Conservation (phyloP, 2,888 invertebrate genomes). For the Pachydiplax longipennis region DNA sequence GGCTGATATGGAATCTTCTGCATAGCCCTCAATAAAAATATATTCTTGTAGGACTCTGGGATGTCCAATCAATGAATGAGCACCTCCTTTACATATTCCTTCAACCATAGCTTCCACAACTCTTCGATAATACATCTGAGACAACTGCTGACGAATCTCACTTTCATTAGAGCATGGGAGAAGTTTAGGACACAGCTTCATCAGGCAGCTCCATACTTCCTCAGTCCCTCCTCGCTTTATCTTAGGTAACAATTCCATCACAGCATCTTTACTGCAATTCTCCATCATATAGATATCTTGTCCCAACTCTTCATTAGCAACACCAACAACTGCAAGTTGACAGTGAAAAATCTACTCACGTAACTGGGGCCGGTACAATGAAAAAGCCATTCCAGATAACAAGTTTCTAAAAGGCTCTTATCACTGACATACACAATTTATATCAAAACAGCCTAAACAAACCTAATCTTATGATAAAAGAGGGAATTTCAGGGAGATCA, state of each 20-base stretch:
- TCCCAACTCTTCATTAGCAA: neutral
- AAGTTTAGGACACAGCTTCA: neutral
- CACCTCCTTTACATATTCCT: constrained; percentile 1
- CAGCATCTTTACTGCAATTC: neutral
- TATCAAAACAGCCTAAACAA: neutral
- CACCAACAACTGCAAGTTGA: constrained; percentile 45
- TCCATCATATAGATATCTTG: constrained; percentile 2
- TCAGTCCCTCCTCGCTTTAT: constrained; percentile 5
- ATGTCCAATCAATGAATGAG: neutral
- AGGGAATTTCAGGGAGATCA: neutral
- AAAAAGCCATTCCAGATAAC: constrained; percentile 23
- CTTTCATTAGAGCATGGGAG: constrained; percentile 8
- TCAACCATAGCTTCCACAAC: constrained; percentile 21
- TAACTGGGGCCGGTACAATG: constrained; percentile 9
- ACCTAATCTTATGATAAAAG: neutral
- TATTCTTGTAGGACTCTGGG: neutral
- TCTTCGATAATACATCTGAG: neutral
- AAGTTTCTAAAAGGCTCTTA: neutral
- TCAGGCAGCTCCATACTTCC: neutral
- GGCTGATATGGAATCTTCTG: neutral
- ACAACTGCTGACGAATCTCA: neutral
- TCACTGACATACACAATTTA: neutral
- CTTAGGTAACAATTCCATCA: constrained; percentile 33
- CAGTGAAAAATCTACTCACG: constrained; percentile 33
- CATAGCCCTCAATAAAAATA: constrained; percentile 8